phyloP scores from a whole-genome alignment of 2,888 invertebrate genomes.

The Plagodis dolabraria region DNA sequence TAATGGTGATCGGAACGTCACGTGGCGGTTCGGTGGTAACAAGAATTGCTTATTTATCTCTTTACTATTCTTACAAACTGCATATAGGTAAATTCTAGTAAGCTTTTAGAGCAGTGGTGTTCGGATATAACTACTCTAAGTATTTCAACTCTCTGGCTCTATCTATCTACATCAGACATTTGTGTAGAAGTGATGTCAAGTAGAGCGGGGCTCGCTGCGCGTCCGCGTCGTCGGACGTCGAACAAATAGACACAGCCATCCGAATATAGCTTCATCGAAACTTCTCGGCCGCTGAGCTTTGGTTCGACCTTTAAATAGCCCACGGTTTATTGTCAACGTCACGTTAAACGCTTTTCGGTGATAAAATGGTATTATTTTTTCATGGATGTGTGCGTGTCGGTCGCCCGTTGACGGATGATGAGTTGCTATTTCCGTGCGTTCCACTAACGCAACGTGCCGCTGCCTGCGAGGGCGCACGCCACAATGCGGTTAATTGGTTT shows the following conservation, averaged over 20 bases:
- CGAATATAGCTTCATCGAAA: background rate
- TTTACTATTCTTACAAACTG: no score
- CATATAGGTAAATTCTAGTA: no score
- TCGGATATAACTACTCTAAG: no score
- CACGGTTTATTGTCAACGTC: constrained; percentile 3
- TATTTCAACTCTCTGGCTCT: no score
- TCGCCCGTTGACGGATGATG: constrained; percentile 15
- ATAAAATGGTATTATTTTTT: constrained; percentile 3
- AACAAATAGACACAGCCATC: background rate
- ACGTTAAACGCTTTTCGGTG: constrained; percentile 5
- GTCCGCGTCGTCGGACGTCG: background rate
- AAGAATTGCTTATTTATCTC: no score
- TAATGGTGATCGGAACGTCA: no score
- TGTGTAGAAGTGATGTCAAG: no score
- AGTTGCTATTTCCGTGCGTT: constrained; percentile 16
- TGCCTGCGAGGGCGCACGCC: constrained; percentile 28
- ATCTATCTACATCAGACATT: no score
- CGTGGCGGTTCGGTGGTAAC: no score
- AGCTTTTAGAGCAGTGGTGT: no score
- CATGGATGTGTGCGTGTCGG: background rate
- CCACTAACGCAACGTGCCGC: constrained; percentile 5
- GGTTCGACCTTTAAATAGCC: constrained; percentile 1
- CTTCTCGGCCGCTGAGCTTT: background rate
- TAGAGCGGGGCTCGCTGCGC: no score
- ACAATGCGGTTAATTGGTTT: constrained; percentile 54